Evolutionary conservation across 2,888 invertebrate genomes (phyloP).

Genomic region (Acanthacorydalis orientalis): DNA sequence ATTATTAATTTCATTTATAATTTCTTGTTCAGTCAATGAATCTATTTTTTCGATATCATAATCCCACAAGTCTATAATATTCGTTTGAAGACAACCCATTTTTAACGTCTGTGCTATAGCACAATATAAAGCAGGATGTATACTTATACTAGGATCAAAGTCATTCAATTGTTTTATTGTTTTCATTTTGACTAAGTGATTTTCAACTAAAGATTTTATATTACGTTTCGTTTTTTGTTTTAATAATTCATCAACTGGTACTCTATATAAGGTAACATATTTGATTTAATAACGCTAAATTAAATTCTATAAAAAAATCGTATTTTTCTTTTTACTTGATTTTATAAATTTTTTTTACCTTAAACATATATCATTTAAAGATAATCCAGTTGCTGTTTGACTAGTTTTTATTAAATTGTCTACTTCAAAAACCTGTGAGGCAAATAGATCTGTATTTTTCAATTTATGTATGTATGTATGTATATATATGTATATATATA

Average conservation of each 20-base stretch:
- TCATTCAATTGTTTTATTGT: constrained; percentile 8
- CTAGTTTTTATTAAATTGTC: no score
- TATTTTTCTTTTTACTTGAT: no score
- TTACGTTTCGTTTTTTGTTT: neutral
- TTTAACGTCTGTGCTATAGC: constrained; percentile 41
- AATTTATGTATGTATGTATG: no score
- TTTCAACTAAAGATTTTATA: neutral
- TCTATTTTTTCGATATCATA: constrained; percentile 35
- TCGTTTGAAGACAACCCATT: constrained; percentile 41
- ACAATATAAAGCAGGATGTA: constrained; percentile 43
- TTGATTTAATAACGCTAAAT: no score
- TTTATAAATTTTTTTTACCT: no score
- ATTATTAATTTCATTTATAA: constrained; percentile 40
- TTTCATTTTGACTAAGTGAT: constrained; percentile 8
- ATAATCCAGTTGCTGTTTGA: no score
- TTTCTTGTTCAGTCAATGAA: constrained; percentile 38
- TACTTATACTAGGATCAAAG: constrained; percentile 38
- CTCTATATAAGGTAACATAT: constrained; percentile 13
- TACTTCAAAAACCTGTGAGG: no score
- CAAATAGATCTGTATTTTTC: no score
- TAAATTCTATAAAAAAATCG: neutral
- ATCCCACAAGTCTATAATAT: constrained; percentile 54
- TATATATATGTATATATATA: no score
- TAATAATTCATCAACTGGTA: constrained; percentile 18
- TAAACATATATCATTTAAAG: constrained; percentile 30